These are phyloP conservation scores for Zaprionus africanus DNA, from an alignment of 1,140 invertebrate species.

Conservation along the genomic window DNA sequence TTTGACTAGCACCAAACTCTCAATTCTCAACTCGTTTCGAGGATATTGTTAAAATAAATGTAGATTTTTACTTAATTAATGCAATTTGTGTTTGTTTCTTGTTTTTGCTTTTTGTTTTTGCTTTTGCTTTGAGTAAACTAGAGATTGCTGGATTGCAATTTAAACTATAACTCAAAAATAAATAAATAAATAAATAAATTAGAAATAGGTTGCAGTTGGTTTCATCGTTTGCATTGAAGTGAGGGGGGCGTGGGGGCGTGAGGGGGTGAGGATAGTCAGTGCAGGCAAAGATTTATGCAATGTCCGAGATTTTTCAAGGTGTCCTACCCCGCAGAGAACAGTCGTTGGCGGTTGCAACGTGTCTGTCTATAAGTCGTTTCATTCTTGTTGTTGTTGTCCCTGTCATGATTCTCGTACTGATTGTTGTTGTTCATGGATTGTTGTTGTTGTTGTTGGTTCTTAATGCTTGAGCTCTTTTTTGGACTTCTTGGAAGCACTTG, in stretches of 20 bases:
- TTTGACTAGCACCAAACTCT: slow-evolving; percentile 84
- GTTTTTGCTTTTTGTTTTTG: slow-evolving; percentile 13
- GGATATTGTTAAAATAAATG: slow-evolving; percentile 58
- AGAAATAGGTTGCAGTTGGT: slow-evolving; percentile 50
- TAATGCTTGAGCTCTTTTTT: slow-evolving; percentile 84
- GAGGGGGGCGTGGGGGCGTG: slow-evolving; percentile 20
- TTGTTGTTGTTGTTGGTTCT: slow-evolving; percentile 32
- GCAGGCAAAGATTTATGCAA: slow-evolving; percentile 70
- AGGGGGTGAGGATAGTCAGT: slow-evolving; percentile 56
- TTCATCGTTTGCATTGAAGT: slow-evolving; percentile 32
- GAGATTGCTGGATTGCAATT: slow-evolving; percentile 9
- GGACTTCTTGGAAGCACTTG: slow-evolving; percentile 85
- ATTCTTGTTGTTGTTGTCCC: slow-evolving; percentile 40
- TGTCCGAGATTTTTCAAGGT: slow-evolving; percentile 58
- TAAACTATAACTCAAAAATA: slow-evolving; percentile 47
- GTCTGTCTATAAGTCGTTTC: slow-evolving; percentile 35
- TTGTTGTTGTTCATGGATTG: slow-evolving; percentile 21
- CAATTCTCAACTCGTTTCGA: slow-evolving; percentile 57
- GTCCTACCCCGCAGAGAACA: slow-evolving; percentile 61
- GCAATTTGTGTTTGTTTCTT: slow-evolving; percentile 47
- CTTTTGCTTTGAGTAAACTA: slow-evolving; percentile 29
- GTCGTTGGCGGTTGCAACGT: slow-evolving; percentile 46
- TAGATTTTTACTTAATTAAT: slow-evolving; percentile 56
- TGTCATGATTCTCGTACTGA: slow-evolving; percentile 36
- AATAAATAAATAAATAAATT: slow-evolving; percentile 71